Evolutionary conservation across 2,888 invertebrate genomes (phyloP).

Genomic region (Yponomeuta malinellus): DNA sequence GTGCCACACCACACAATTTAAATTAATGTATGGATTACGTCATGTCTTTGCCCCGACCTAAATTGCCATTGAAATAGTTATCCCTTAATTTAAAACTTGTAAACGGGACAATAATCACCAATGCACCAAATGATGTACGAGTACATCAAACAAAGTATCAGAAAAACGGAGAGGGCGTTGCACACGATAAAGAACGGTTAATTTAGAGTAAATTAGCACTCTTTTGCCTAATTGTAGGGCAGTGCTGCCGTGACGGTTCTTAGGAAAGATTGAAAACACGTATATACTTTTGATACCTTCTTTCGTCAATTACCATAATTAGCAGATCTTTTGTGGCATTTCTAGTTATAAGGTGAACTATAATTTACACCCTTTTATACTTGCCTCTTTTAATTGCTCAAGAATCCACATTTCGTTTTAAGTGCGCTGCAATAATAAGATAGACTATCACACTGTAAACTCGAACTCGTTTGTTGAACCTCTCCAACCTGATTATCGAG

Average conservation of each 20-base stretch:
- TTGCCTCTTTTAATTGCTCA: too few relatives aligned
- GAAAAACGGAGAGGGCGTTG: background rate
- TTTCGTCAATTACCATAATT: background rate
- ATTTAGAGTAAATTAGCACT: slow-evolving; percentile 15
- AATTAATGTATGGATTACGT: too few relatives aligned
- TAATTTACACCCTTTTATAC: background rate
- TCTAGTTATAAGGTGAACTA: background rate
- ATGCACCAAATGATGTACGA: too few relatives aligned
- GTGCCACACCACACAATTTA: too few relatives aligned
- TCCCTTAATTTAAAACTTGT: too few relatives aligned
- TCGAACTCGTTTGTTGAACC: background rate
- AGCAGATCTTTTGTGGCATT: background rate
- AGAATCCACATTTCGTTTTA: too few relatives aligned
- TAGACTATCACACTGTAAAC: too few relatives aligned
- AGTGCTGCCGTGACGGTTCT: slow-evolving; percentile 2
- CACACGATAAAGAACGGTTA: background rate
- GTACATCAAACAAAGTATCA: background rate
- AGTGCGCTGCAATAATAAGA: too few relatives aligned
- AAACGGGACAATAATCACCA: too few relatives aligned
- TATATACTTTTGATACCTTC: background rate
- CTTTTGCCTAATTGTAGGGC: slow-evolving; percentile 8
- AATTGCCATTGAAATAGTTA: too few relatives aligned
- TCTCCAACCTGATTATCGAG: background rate
- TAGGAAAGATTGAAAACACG: background rate
- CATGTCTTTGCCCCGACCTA: too few relatives aligned